A percentile compares a stretch with the other conserved stretches of the same genome.
These are phyloP conservation scores for Tetraodon nigroviridis DNA, from an alignment of 2,113 vertebrate species.

Conservation along the genomic window DNA sequence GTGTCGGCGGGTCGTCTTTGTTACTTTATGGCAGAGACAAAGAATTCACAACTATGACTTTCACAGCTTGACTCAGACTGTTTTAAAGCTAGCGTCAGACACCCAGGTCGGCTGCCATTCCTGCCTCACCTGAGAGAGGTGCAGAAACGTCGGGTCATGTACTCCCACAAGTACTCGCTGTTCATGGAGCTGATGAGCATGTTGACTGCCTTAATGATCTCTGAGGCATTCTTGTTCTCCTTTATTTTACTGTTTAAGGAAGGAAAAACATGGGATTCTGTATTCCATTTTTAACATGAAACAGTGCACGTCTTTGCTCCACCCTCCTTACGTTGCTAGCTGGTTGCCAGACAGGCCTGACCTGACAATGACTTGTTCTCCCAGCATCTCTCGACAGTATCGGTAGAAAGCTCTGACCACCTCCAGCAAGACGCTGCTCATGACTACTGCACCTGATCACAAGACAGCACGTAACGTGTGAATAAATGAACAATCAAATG, in stretches of 20 bases:
- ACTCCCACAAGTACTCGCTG: conserved; percentile 95
- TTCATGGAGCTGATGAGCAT: conserved; percentile 88
- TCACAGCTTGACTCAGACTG: neutral
- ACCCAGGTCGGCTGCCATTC: neutral
- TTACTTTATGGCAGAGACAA: conserved; percentile 44
- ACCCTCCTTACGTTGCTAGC: conserved; percentile 71
- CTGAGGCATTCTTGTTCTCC: conserved; percentile 88
- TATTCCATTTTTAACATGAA: neutral
- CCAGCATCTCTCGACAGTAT: conserved; percentile 84
- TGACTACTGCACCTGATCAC: conserved; percentile 81
- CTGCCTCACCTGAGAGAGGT: conserved; percentile 79
- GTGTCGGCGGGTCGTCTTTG: conserved; percentile 43
- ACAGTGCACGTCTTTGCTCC: no score
- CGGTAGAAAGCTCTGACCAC: conserved; percentile 89
- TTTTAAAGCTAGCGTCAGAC: neutral
- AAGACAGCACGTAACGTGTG: conserved; percentile 1
- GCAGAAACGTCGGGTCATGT: conserved; percentile 86
- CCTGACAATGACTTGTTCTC: conserved; percentile 76
- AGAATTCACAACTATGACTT: neutral
- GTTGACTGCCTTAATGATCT: conserved; percentile 93
- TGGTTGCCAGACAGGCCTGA: conserved; percentile 80
- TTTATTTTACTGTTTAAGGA: conserved; percentile 82
- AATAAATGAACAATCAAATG: neutral
- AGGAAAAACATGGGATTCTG: neutral
- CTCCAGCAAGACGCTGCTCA: conserved; percentile 86